phyloP scores from a whole-genome alignment of 1,140 invertebrate genomes.

The Pseudomyrmex flavicornis region DNA sequence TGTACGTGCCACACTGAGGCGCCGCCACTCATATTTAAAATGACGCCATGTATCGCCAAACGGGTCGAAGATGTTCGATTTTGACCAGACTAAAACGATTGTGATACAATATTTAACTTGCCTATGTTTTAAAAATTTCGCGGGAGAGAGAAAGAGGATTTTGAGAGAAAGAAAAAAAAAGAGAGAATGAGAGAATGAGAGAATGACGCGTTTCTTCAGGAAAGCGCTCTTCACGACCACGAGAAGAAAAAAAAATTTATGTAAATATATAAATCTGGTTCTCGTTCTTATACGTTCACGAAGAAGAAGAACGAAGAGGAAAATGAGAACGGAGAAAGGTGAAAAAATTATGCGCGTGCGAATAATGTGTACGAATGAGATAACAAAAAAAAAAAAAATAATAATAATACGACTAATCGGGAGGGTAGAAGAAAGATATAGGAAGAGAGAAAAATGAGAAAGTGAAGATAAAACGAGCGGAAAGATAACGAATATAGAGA shows the following conservation, averaged over 20 bases:
- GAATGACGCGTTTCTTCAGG: conserved; percentile 44
- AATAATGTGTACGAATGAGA: conserved; percentile 47
- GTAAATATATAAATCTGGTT: conserved; percentile 79
- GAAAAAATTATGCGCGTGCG: conserved; percentile 55
- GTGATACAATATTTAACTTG: conserved; percentile 86
- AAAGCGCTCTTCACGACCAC: conserved; percentile 71
- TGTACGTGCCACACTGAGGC: conserved; percentile 59
- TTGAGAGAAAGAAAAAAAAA: neutral
- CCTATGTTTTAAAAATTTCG: conserved; percentile 81
- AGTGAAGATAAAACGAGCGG: conserved; percentile 45
- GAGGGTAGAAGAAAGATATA: neutral
- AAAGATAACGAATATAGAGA: conserved; percentile 29
- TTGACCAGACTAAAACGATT: conserved; percentile 84
- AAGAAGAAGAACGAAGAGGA: conserved; percentile 32
- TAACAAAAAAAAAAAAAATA: conserved; percentile 14
- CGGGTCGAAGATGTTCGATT: conserved; percentile 84
- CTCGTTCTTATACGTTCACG: conserved; percentile 58
- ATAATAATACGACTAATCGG: conserved; percentile 25
- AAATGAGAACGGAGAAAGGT: conserved; percentile 46
- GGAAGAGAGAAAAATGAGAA: conserved; percentile 15
- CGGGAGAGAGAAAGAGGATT: conserved; percentile 4
- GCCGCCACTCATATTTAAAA: conserved; percentile 71
- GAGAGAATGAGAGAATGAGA: conserved; percentile 24
- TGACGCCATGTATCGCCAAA: conserved; percentile 77
- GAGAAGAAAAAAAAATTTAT: conserved; percentile 71